phyloP scores from a whole-genome alignment of 2,797 vertebrate species.

The Tokudaia tokunoshimensis region DNA sequence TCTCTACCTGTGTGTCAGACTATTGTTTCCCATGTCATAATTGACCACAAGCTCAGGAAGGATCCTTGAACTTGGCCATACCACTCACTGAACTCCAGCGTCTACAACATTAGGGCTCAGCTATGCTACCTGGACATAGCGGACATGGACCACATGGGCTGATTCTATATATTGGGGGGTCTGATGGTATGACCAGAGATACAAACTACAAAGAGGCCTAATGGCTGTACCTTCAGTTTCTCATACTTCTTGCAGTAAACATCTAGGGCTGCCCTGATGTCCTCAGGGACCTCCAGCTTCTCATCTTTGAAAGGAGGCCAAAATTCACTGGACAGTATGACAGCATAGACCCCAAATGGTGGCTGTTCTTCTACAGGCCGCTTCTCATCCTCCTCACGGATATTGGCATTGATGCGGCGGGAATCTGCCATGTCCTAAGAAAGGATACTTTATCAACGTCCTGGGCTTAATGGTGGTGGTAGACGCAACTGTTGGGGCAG shows the following conservation, averaged over 20 bases:
- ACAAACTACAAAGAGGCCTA: not conserved
- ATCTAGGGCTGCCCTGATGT: slow-evolving; percentile 94
- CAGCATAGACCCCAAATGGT: slow-evolving; percentile 92
- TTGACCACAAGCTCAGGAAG: not conserved
- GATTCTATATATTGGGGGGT: not conserved
- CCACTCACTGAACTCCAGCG: not conserved
- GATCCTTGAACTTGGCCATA: not conserved
- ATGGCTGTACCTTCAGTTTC: slow-evolving; percentile 93
- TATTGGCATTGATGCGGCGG: slow-evolving; percentile 96
- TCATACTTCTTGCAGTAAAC: slow-evolving; percentile 96
- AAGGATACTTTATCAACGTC: not conserved
- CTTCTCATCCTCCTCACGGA: slow-evolving; percentile 95
- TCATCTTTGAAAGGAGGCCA: slow-evolving; percentile 98
- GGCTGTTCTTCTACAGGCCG: slow-evolving; percentile 93
- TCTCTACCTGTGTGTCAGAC: not conserved
- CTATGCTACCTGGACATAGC: not conserved
- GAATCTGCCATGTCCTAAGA: slow-evolving; percentile 98
- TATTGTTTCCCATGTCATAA: not conserved
- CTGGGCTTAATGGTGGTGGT: fast-evolving
- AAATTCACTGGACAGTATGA: slow-evolving; percentile 98
- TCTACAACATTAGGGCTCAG: not conserved
- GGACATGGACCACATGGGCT: no score
- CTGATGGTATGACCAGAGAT: not conserved
- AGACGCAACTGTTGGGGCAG: no score
- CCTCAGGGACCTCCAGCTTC: slow-evolving; percentile 95